These are phyloP conservation scores for Gryllus longicercus DNA, from an alignment of 2,888 invertebrate species.

Conservation along the genomic window DNA sequence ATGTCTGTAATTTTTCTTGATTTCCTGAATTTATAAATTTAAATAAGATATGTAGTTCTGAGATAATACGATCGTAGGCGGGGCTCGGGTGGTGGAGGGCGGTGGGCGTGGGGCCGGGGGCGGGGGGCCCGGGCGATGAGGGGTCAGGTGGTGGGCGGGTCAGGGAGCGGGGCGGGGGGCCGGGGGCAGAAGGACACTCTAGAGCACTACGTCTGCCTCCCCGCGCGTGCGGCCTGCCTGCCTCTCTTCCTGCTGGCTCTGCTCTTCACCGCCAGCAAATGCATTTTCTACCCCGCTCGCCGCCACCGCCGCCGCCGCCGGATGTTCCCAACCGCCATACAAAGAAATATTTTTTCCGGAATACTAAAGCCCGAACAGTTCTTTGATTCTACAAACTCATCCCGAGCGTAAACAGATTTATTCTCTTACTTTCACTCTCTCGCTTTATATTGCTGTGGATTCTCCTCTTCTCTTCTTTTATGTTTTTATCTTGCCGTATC, in stretches of 20 bases:
- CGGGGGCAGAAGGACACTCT: too few relatives aligned
- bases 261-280: too few relatives aligned
- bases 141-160: neutral
- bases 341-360: slow-evolving; percentile 6
- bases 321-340: neutral
- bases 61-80: neutral
- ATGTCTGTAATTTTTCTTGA: slow-evolving; percentile 17
- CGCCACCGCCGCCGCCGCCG: neutral
- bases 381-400: slow-evolving; percentile 18
- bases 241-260: too few relatives aligned
- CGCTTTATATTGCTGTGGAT: neutral
- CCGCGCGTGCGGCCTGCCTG: too few relatives aligned
- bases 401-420: slow-evolving; percentile 24
- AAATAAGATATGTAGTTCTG: neutral
- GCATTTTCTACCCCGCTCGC: too few relatives aligned
- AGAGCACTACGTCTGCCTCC: too few relatives aligned
- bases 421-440: neutral
- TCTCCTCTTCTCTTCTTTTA: neutral
- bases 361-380: slow-evolving; percentile 1
- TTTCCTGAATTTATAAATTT: slow-evolving; percentile 11
- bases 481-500: slow-evolving; percentile 1
- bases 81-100: neutral
- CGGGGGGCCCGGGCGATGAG: neutral
- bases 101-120: neutral
- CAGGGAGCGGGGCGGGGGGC: neutral